phyloP scores from a whole-genome alignment of 37 sponge, comb jelly and placozoan species.

The Axinella damicornis region DNA sequence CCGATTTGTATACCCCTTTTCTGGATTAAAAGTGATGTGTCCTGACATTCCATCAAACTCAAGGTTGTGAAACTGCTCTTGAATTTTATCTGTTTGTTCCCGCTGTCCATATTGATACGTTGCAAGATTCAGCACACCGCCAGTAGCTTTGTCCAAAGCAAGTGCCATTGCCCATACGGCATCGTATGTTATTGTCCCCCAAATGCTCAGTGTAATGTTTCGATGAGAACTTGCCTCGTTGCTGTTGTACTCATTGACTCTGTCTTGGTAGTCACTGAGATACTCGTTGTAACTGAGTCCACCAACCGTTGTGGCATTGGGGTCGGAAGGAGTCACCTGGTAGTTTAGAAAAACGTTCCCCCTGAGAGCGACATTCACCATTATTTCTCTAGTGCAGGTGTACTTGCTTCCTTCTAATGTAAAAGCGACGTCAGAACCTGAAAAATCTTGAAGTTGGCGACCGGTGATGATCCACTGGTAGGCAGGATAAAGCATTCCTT shows the following conservation, averaged over 20 bases:
- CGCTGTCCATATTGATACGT: too few species aligned
- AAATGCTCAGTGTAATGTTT: neutral
- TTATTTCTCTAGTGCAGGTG: neutral
- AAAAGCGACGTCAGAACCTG: neutral
- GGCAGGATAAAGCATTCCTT: neutral
- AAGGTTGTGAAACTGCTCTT: neutral
- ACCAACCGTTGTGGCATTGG: too few species aligned
- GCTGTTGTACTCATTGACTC: neutral
- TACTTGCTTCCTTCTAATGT: neutral
- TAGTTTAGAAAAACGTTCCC: too few species aligned
- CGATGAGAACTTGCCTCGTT: neutral
- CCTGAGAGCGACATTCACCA: too few species aligned
- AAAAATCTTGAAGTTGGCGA: neutral
- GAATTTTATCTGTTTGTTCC: neutral
- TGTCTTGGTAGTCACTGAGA: neutral
- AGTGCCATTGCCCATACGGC: constrained; percentile 31
- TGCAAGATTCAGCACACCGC: too few species aligned
- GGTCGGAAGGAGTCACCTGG: too few species aligned
- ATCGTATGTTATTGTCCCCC: constrained; percentile 7
- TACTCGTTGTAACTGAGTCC: too few species aligned
- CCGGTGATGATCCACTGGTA: neutral
- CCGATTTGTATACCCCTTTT: neutral
- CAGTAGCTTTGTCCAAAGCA: constrained; percentile 6
- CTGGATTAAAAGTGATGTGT: neutral
- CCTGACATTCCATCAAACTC: neutral